Conservation (phyloP, 2,113 vertebrate species). For the Nanger granti region DNA sequence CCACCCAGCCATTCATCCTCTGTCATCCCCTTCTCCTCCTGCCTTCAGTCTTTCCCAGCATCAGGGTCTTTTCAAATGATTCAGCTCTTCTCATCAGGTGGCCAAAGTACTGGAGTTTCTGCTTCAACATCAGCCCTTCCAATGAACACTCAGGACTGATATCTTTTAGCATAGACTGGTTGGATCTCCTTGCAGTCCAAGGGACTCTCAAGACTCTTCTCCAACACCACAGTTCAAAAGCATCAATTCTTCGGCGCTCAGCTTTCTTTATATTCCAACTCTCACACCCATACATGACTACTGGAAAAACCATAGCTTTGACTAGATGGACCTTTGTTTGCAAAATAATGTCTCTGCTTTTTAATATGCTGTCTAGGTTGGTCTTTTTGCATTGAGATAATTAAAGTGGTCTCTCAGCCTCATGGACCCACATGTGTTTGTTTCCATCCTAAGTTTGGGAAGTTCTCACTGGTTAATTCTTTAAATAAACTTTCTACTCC, state of each 20-base stretch:
- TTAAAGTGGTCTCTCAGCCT: neutral
- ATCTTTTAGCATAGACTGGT: neutral
- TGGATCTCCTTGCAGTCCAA: neutral
- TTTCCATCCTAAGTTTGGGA: neutral
- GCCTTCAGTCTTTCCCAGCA: neutral
- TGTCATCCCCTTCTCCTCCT: neutral
- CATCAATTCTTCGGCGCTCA: fast-evolving
- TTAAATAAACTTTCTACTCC: neutral
- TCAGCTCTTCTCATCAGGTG: neutral
- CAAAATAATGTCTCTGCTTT: neutral
- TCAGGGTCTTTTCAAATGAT: neutral
- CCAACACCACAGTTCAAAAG: neutral
- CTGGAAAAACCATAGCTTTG: neutral
- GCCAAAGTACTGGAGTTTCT: neutral
- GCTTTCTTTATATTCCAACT: neutral
- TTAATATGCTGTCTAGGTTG: neutral
- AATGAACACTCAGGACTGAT: neutral
- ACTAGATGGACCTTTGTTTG: neutral
- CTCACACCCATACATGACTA: neutral
- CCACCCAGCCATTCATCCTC: neutral
- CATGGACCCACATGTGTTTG: neutral
- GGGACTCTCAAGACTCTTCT: neutral
- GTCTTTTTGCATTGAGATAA: neutral
- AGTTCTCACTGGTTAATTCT: neutral
- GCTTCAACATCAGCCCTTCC: neutral